These are phyloP conservation scores for Drosophila emarginata DNA, from an alignment of 2,888 invertebrate species.

Conservation along the genomic window DNA sequence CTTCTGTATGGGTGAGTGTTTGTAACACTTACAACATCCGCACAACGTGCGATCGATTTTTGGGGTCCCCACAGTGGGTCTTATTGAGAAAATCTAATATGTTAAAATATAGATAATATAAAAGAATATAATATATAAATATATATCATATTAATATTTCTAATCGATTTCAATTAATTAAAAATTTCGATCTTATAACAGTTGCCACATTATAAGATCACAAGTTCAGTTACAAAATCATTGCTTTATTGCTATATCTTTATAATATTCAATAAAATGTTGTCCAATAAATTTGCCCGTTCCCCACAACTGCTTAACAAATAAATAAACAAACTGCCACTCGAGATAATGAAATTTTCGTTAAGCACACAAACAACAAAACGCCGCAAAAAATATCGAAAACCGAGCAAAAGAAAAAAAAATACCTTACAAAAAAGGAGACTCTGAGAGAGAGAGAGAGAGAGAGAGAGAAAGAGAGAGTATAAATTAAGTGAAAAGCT, in stretches of 20 bases:
- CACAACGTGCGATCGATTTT: conserved; percentile 70
- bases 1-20: conserved; percentile 36
- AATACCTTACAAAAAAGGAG: conserved; percentile 4
- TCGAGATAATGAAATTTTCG: conserved; percentile 69
- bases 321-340: conserved; percentile 69
- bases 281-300: background rate
- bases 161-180: background rate
- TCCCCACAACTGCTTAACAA: conserved; percentile 48
- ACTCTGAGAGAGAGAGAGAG: background rate
- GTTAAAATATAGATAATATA: background rate
- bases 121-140: background rate
- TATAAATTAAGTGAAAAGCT: conserved; percentile 57
- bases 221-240: background rate
- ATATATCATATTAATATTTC: background rate
- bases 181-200: background rate
- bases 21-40: conserved; percentile 43
- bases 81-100: conserved; percentile 2
- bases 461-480: conserved; percentile 24
- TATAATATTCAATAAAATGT: background rate
- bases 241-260: background rate
- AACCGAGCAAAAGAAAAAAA: conserved; percentile 24
- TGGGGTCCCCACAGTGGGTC: conserved; percentile 46
- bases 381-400: conserved; percentile 53
- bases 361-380: conserved; percentile 39
- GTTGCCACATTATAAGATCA: background rate